Conservation (phyloP, 2,113 vertebrate species). For the Mus pahari region DNA sequence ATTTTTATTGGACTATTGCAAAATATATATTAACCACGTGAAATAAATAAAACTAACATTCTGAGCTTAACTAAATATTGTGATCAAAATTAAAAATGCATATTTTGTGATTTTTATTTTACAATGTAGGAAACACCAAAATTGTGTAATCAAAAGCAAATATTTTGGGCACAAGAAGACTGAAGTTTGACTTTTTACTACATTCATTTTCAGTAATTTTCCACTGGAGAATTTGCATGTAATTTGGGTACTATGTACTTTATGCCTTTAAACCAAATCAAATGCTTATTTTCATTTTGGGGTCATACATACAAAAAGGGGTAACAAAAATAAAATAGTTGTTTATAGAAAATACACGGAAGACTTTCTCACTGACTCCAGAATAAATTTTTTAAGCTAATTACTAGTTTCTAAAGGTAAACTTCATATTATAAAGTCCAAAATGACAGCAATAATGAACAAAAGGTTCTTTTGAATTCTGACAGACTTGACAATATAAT, state of each 20-base stretch:
- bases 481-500: not conserved
- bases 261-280: not conserved
- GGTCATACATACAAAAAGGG: accelerated
- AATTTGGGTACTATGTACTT: not conserved
- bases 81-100: not conserved
- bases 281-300: not conserved
- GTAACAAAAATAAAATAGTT: not conserved
- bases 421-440: not conserved
- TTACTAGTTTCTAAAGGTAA: not conserved
- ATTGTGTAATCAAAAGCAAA: not conserved
- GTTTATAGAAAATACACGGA: not conserved
- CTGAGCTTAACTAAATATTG: not conserved
- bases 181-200: not conserved
- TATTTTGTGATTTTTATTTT: not conserved
- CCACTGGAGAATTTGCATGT: not conserved
- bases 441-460: not conserved
- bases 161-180: not conserved
- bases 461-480: not conserved
- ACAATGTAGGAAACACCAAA: not conserved
- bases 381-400: not conserved
- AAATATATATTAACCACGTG: not conserved
- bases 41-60: not conserved
- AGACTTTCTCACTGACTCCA: not conserved
- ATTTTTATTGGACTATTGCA: not conserved
- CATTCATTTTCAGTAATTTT: slow-evolving; percentile 7